A percentile compares a stretch with the other conserved stretches of the same genome.
Evolutionary conservation across 2,888 invertebrate species (phyloP).

Genomic region (Phragmatobia fuliginosa): DNA sequence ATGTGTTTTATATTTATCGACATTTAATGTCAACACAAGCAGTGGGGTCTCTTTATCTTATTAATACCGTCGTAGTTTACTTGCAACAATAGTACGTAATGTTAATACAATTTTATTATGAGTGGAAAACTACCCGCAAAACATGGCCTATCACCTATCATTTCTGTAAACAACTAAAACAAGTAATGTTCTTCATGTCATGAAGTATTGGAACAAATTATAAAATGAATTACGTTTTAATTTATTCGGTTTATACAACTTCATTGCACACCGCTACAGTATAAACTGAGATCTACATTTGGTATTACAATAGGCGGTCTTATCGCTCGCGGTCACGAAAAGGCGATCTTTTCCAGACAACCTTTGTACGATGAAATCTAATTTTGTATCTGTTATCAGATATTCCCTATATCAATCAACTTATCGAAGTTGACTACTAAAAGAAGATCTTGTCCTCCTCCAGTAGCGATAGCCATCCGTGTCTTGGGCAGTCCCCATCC

Average conservation of each 20-base stretch:
- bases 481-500: too few relatives aligned
- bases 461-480: too few relatives aligned
- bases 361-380: too few relatives aligned
- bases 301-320: too few relatives aligned
- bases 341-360: too few relatives aligned
- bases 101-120: conserved; percentile 3
- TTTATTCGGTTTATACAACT: neutral
- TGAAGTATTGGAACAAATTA: conserved; percentile 1
- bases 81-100: conserved; percentile 6
- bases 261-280: neutral
- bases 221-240: neutral
- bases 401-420: too few relatives aligned
- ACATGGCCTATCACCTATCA: neutral
- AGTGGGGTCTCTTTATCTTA: conserved; percentile 2
- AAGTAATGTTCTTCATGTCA: neutral
- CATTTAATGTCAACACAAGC: neutral
- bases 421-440: too few relatives aligned
- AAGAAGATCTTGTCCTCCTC: too few relatives aligned
- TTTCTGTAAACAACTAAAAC: conserved; percentile 11
- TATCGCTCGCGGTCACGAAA: too few relatives aligned
- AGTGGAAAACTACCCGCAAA: conserved; percentile 10
- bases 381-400: too few relatives aligned
- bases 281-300: too few relatives aligned
- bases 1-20: neutral
- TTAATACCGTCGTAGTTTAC: neutral